Percentiles rank a stretch among this genome's conserved stretches.
phyloP scores from a whole-genome alignment of 2,113 vertebrate species.

The Heloderma charlesbogerti region DNA sequence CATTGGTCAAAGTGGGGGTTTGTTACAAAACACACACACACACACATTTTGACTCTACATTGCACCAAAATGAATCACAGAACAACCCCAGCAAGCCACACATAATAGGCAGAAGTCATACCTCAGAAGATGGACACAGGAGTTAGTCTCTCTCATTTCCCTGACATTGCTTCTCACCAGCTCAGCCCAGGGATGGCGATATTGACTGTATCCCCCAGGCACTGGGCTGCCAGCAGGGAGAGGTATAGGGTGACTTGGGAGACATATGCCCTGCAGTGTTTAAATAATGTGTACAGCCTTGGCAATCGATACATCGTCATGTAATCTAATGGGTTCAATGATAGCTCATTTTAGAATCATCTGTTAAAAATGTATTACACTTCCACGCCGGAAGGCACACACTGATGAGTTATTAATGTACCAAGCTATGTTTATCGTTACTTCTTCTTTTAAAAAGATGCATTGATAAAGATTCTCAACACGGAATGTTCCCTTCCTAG shows the following conservation, averaged over 20 bases:
- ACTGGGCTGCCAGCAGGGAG: background rate
- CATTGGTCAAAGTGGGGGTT: too few species aligned
- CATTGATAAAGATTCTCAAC: constrained; percentile 43
- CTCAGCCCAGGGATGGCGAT: background rate
- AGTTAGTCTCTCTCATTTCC: background rate
- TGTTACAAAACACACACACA: background rate
- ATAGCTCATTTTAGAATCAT: constrained; percentile 3
- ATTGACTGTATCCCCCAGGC: background rate
- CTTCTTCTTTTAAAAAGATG: constrained; percentile 11
- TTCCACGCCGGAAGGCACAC: background rate
- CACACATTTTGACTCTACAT: background rate
- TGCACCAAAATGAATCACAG: background rate
- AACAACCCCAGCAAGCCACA: too few species aligned
- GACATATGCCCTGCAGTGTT: background rate
- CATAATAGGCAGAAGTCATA: background rate
- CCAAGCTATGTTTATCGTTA: constrained; percentile 9
- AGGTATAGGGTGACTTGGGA: background rate
- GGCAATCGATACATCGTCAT: constrained; percentile 36
- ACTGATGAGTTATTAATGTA: constrained; percentile 37
- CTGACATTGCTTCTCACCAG: background rate
- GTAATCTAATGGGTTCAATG: constrained; percentile 42
- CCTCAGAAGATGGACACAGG: background rate
- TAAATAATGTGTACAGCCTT: constrained; percentile 8
- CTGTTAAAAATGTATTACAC: constrained; percentile 45
- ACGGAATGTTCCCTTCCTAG: background rate